A percentile compares a stretch with the other conserved stretches of the same genome.
Evolutionary conservation across 1,140 invertebrate species (phyloP).

Genomic region (Armadillidium nasatum): DNA sequence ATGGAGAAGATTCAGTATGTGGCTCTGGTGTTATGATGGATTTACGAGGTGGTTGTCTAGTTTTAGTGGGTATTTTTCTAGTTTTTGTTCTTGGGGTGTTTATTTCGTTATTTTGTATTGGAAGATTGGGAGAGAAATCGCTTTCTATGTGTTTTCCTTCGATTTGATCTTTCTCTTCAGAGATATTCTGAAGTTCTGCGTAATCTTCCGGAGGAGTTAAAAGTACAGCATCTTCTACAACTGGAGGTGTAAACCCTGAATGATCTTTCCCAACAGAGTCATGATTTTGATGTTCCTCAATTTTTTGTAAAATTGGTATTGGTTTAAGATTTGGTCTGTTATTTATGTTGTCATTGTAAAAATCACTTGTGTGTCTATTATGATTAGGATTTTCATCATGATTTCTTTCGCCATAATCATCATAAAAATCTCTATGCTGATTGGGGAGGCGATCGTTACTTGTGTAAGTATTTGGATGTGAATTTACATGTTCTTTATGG

Average conservation of each 20-base stretch:
- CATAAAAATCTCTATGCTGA: too few relatives aligned
- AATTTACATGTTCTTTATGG: too few relatives aligned
- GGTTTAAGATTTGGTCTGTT: not conserved
- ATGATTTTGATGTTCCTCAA: not conserved
- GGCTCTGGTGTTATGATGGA: too few relatives aligned
- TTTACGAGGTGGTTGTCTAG: not conserved
- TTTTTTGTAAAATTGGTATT: not conserved
- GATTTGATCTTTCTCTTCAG: not conserved
- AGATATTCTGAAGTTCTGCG: not conserved
- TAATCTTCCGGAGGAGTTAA: not conserved
- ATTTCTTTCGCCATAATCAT: too few relatives aligned
- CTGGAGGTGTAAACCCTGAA: not conserved
- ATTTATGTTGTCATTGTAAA: too few relatives aligned
- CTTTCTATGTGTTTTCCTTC: not conserved
- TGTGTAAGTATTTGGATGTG: too few relatives aligned
- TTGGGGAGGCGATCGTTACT: too few relatives aligned
- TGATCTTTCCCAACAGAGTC: not conserved
- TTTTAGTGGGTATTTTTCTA: not conserved
- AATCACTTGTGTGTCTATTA: too few relatives aligned
- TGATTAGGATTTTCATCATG: too few relatives aligned
- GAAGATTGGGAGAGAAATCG: not conserved
- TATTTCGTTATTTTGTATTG: not conserved
- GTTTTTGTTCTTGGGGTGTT: not conserved
- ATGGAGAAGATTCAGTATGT: too few relatives aligned
- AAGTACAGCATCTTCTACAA: not conserved